Percentiles rank a stretch among this genome's conserved stretches.
These are phyloP conservation scores for Chymomyza fuscimana DNA, from an alignment of 2,888 invertebrate species.

Conservation along the genomic window DNA sequence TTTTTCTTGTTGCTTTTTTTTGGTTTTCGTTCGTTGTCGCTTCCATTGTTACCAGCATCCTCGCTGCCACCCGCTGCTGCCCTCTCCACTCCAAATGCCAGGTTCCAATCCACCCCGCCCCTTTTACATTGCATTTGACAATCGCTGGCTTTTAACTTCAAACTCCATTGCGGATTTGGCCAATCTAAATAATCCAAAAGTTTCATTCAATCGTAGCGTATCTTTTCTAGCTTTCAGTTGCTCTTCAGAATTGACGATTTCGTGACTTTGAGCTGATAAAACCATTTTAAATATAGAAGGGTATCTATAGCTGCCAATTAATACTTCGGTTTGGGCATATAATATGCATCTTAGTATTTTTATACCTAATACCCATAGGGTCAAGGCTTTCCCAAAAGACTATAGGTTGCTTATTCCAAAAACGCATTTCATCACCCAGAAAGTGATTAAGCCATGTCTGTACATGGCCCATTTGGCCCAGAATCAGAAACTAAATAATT, in stretches of 20 bases:
- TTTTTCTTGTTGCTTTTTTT: neutral
- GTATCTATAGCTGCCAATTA: too few relatives aligned
- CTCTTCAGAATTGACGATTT: conserved; percentile 2
- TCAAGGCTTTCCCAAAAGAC: too few relatives aligned
- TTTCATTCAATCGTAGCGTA: conserved; percentile 19
- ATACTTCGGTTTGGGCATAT: too few relatives aligned
- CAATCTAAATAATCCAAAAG: conserved; percentile 36
- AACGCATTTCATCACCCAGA: too few relatives aligned
- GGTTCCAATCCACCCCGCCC: conserved; percentile 57
- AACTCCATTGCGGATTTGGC: conserved; percentile 36
- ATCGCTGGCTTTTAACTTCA: conserved; percentile 33
- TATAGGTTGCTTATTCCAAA: too few relatives aligned
- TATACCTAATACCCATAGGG: too few relatives aligned
- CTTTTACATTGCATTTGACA: conserved; percentile 34
- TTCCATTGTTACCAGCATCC: neutral
- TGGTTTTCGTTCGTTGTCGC: neutral
- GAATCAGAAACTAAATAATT: too few relatives aligned
- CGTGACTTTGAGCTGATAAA: neutral
- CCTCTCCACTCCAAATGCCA: conserved; percentile 20
- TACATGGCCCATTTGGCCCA: too few relatives aligned
- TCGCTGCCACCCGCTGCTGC: neutral
- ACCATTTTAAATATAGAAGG: too few relatives aligned
- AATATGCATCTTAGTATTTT: too few relatives aligned
- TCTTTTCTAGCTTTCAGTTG: neutral
- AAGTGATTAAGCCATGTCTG: too few relatives aligned